Conservation (phyloP, 2,888 invertebrate genomes). For the Therioaphis trifolii region DNA sequence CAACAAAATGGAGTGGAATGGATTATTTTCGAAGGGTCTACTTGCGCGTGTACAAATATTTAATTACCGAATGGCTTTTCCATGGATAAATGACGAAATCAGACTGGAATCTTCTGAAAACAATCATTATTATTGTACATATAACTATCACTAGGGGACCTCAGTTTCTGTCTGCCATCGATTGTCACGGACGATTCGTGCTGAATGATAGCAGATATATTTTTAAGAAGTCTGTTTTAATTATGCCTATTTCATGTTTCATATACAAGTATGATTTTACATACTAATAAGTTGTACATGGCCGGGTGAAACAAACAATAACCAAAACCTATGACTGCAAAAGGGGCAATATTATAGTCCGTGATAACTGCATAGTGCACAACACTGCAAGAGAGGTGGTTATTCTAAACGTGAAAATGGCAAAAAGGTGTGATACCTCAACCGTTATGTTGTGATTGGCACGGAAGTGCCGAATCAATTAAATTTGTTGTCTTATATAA, state of each 20-base stretch:
- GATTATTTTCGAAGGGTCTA: constrained; percentile 50
- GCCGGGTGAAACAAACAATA: no score
- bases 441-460: no score
- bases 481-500: no score
- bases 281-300: no score
- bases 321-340: no score
- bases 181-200: neutral
- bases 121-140: constrained; percentile 41
- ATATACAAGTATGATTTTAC: no score
- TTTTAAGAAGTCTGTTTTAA: neutral
- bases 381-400: no score
- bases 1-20: neutral
- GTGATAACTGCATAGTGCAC: no score
- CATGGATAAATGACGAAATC: constrained; percentile 41
- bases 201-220: neutral
- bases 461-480: no score
- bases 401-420: no score
- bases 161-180: neutral
- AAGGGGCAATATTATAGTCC: no score
- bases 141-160: neutral
- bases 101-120: constrained; percentile 18
- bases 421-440: no score
- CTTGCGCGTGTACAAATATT: constrained; percentile 51
- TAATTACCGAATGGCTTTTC: constrained; percentile 55
- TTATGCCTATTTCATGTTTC: neutral